Evolutionary conservation across 2,888 invertebrate genomes (phyloP).

Genomic region (Agrotis ipsilon): DNA sequence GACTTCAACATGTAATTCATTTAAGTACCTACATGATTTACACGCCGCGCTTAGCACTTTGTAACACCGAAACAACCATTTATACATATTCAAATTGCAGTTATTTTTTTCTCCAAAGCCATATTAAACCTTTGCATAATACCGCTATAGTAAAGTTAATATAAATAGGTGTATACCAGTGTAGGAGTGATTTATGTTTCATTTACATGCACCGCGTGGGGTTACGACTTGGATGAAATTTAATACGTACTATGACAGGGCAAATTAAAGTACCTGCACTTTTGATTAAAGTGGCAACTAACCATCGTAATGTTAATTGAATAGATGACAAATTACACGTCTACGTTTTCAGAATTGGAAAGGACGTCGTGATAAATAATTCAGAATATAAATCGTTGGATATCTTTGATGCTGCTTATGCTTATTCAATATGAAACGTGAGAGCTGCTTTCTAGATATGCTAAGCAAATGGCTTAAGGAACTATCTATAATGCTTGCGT

Average conservation of each 20-base stretch:
- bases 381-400: conserved; percentile 45
- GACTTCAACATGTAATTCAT: neutral
- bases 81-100: neutral
- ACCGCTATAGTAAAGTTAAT: conserved; percentile 36
- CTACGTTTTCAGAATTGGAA: conserved; percentile 56
- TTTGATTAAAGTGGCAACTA: conserved; percentile 57
- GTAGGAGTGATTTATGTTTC: conserved; percentile 65
- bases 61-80: neutral
- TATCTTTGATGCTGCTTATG: conserved; percentile 39
- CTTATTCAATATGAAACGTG: conserved; percentile 54
- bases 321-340: conserved; percentile 57
- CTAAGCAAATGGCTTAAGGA: conserved; percentile 19
- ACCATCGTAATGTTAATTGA: conserved; percentile 59
- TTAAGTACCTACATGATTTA: conserved; percentile 4
- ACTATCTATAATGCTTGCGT: conserved; percentile 23
- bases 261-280: conserved; percentile 57
- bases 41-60: conserved; percentile 1
- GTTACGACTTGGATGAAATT: conserved; percentile 55
- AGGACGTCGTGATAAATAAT: conserved; percentile 50
- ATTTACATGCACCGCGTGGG: conserved; percentile 63
- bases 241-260: conserved; percentile 58
- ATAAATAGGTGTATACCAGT: conserved; percentile 41
- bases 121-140: conserved; percentile 37
- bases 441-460: conserved; percentile 42
- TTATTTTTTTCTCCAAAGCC: conserved; percentile 19